phyloP scores from a whole-genome alignment of 2,797 vertebrate genomes.

The Lacerta agilis region DNA sequence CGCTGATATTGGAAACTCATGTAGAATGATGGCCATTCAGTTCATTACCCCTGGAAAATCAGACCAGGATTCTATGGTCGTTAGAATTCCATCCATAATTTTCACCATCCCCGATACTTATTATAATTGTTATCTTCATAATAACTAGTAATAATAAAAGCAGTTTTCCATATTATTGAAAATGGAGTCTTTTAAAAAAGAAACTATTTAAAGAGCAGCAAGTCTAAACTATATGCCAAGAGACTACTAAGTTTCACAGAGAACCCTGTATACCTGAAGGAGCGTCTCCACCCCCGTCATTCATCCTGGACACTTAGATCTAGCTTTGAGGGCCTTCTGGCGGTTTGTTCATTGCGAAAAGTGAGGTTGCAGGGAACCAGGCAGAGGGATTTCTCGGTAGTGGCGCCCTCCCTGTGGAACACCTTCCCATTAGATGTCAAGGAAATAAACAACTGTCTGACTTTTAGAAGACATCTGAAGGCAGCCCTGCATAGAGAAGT shows the following conservation, averaged over 20 bases:
- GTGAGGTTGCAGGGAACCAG: no score
- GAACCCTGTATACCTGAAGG: not conserved
- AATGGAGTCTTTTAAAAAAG: not conserved
- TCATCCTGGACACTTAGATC: no score
- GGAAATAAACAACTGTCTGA: no score
- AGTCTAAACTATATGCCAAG: not conserved
- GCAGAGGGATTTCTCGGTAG: no score
- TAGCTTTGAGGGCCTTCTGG: no score
- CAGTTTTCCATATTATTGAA: conserved; percentile 20
- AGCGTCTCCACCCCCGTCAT: no score
- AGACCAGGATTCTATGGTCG: not conserved
- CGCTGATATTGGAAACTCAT: not conserved
- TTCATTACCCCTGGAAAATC: conserved; percentile 13
- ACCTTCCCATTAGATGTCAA: no score
- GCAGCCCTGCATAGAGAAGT: no score
- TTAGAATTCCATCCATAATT: conserved; percentile 20
- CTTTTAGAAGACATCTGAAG: no score
- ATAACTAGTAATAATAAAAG: conserved; percentile 25
- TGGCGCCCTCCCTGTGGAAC: no score
- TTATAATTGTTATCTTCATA: not conserved
- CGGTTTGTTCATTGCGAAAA: no score
- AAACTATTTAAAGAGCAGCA: conserved; percentile 1
- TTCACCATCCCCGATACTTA: not conserved
- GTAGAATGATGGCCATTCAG: conserved; percentile 23
- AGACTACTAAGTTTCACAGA: not conserved